phyloP scores from a whole-genome alignment of 1,140 invertebrate species.

The Calosoma granatense region DNA sequence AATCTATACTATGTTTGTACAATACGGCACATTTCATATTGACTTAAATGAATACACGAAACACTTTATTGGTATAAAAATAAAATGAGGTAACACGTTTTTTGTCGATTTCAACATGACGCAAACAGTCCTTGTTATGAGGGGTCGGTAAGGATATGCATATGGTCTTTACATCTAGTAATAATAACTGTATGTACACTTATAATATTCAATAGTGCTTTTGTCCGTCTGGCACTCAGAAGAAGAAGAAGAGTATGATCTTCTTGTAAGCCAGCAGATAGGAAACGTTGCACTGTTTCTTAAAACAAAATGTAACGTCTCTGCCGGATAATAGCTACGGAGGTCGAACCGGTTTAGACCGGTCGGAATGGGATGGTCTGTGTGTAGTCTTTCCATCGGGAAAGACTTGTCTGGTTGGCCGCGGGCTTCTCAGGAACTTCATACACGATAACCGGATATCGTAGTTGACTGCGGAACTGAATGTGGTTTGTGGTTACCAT shows the following conservation, averaged over 20 bases:
- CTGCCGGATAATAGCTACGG: neutral
- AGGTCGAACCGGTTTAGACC: no score
- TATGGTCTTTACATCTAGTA: no score
- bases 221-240: no score
- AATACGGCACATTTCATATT: neutral
- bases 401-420: neutral
- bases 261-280: neutral
- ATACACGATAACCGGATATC: neutral
- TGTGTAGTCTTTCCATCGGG: neutral
- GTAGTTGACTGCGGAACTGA: neutral
- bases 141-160: neutral
- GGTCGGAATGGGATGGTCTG: no score
- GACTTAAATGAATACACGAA: neutral
- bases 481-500: neutral
- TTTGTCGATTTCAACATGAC: neutral
- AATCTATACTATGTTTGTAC: no score
- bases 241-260: no score
- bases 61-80: no score
- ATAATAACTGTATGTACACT: no score
- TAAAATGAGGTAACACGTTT: neutral
- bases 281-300: neutral
- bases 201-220: no score
- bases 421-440: neutral
- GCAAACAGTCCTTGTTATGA: neutral
- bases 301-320: neutral